These are phyloP conservation scores for Pseudococcus viburni DNA, from an alignment of 2,888 invertebrate species.

Conservation along the genomic window DNA sequence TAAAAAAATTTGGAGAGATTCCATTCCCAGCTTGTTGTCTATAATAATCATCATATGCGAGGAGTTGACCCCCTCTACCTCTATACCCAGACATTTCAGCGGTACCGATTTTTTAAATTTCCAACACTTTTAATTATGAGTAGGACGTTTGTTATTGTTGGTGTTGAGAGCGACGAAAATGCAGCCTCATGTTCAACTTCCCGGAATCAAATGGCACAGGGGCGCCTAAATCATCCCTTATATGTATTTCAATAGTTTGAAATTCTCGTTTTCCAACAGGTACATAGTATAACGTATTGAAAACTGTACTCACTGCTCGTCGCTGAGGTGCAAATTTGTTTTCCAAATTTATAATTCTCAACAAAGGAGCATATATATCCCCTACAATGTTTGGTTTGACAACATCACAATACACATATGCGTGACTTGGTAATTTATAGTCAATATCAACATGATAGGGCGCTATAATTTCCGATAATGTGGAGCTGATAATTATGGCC, in stretches of 20 bases:
- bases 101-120: too few relatives aligned
- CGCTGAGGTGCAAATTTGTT: background rate
- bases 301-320: background rate
- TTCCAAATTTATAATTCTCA: background rate
- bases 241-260: background rate
- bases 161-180: conserved; percentile 54
- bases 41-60: background rate
- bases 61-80: background rate
- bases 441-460: background rate
- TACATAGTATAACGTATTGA: background rate
- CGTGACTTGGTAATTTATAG: background rate
- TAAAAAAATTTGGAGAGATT: background rate
- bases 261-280: background rate
- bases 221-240: conserved; percentile 47
- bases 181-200: conserved; percentile 66
- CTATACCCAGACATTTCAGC: too few relatives aligned
- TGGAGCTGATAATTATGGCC: too few relatives aligned
- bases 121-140: background rate
- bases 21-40: background rate
- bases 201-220: conserved; percentile 66
- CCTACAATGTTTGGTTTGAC: background rate
- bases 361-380: background rate
- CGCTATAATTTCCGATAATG: background rate
- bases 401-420: background rate
- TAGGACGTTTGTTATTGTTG: background rate